Percentiles rank a stretch among this genome's conserved stretches.
Conservation (phyloP, 2,888 invertebrate species). For the Drosophila falleni region DNA sequence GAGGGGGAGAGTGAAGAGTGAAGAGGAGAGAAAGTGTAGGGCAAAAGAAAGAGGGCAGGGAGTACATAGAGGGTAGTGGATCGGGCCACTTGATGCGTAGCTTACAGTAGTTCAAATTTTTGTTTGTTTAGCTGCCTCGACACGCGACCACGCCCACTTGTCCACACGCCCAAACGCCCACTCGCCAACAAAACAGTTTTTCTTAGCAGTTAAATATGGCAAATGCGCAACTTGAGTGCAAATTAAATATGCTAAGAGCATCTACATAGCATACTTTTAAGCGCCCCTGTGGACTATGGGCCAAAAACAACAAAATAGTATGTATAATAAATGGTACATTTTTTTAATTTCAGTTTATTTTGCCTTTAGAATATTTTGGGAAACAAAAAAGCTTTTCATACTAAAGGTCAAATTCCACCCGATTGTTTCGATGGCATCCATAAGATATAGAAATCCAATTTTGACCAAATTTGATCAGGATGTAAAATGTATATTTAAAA, state of each 20-base stretch:
- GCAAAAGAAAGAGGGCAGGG: background rate
- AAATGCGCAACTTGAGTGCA: conserved; percentile 73
- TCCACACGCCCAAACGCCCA: background rate
- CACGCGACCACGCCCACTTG: conserved; percentile 23
- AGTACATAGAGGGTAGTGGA: background rate
- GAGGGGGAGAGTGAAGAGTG: too few relatives aligned
- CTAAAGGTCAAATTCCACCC: too few relatives aligned
- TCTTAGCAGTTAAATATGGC: conserved; percentile 40
- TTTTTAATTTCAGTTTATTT: too few relatives aligned
- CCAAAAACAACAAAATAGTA: background rate
- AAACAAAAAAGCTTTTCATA: too few relatives aligned
- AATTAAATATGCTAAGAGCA: conserved; percentile 76
- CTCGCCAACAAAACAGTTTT: conserved; percentile 19
- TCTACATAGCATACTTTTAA: conserved; percentile 39
- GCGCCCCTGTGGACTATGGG: conserved; percentile 38
- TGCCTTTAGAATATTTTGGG: too few relatives aligned
- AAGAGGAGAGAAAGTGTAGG: background rate
- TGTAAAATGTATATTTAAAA: too few relatives aligned
- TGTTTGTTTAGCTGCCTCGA: conserved; percentile 57
- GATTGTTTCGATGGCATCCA: too few relatives aligned
- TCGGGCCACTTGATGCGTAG: conserved; percentile 44
- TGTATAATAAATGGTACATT: too few relatives aligned
- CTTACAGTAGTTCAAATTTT: conserved; percentile 47
- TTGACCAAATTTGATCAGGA: too few relatives aligned
- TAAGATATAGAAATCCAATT: too few relatives aligned